A percentile compares a stretch with the other conserved stretches of the same genome.
These are phyloP conservation scores for Drosophila nikananu DNA, from an alignment of 1,140 invertebrate species.

Conservation along the genomic window DNA sequence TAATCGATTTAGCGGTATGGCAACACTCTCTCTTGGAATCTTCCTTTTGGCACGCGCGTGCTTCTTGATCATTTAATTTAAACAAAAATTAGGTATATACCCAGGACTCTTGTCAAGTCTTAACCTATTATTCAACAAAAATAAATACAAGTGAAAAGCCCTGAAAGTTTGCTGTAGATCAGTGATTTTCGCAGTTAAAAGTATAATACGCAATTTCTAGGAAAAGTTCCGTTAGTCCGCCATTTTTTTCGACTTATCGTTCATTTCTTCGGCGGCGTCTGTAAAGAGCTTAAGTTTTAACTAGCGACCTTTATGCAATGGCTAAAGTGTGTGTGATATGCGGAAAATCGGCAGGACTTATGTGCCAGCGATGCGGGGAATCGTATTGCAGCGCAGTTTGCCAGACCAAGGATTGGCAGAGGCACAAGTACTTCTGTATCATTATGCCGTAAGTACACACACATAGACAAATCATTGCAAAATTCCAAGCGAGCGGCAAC, in stretches of 20 bases:
- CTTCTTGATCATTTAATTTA: neutral
- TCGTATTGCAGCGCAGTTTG: constrained; percentile 48
- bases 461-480: neutral
- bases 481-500: neutral
- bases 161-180: neutral
- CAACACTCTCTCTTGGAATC: neutral
- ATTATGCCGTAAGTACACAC: constrained; percentile 64
- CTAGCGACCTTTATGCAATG: neutral
- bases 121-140: no score
- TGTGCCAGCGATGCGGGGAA: constrained; percentile 68
- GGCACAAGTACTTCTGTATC: constrained; percentile 56
- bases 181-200: neutral
- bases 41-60: neutral
- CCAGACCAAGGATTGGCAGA: constrained; percentile 57
- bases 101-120: neutral
- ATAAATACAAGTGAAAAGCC: no score
- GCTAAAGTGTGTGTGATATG: constrained; percentile 28
- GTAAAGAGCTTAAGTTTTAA: neutral
- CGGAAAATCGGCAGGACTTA: constrained; percentile 10
- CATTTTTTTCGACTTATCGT: constrained; percentile 8
- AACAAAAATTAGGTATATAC: no score
- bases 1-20: neutral
- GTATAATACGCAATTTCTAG: neutral
- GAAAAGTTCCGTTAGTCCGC: constrained; percentile 27
- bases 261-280: neutral